Evolutionary conservation across 30 jellyfish, hydroid and myxozoan genomes (phyloP), one percentile per base, ranked within the genome.

Genomic region (Pseudorhiza aurosa): DNA sequence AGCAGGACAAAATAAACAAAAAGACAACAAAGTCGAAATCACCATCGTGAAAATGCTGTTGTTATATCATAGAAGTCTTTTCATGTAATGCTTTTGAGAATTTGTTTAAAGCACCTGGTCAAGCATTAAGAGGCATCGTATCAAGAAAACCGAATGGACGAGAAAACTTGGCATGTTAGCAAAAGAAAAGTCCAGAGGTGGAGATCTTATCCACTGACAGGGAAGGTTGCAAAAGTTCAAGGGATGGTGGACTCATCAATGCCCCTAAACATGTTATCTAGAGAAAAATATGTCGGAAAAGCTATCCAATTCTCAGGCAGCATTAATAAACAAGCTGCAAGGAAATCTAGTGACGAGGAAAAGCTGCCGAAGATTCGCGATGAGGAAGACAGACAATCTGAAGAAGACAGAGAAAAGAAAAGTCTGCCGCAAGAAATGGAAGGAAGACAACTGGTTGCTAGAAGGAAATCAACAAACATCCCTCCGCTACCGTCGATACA

Each of bases 91-190:
- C n/a, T n/a, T n/a, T n/a, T n/a, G n/a, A n/a, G 63, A 18, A 70
- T 25, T 47, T 70, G 71, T 46, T 70, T 44, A 70, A 71, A 70
- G 40, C 68, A 70, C 76, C 87, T 73, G 87, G 87, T 17, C 44
- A 33, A 51, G 53, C 11, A 17, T 1, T 73, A 53, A 55, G 12
- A 14, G 50, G 24, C 14, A 10, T 19, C 67, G 3, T 15, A 53
- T 36, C 24, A 15, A n/a, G 36, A 53, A 19, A 43, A 68, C 62
- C 40, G 30, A 12, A 30, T 27, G 74, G 62, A 35, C 36, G 28
- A 55, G 67, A 35, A 46, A 30, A 21, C 42, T 22, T 35, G 32
- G 62, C 67, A 35, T 46, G 68, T 68, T 53, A 65, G 58, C 31
- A 73, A 73, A 50, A 17, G 17, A 0, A 0, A 11, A 24, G 17